A percentile compares a stretch with the other conserved stretches of the same genome.
These are phyloP conservation scores for Drosophila pectinifera DNA, from an alignment of 1,140 invertebrate species.

Conservation along the genomic window DNA sequence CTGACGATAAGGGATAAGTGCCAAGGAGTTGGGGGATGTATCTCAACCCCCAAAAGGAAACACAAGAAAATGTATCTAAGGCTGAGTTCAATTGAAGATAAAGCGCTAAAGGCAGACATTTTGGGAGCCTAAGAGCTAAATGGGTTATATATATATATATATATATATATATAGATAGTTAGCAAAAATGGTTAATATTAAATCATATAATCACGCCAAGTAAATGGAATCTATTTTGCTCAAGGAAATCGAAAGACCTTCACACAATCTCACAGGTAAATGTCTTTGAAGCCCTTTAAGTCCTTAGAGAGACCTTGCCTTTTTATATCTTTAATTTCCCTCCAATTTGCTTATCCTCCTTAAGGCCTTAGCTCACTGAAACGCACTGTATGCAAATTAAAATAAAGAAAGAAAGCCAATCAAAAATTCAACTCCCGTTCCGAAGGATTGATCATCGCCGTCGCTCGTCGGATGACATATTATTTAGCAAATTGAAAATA, in stretches of 20 bases:
- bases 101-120: too few species aligned
- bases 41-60: slow-evolving; percentile 1
- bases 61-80: neutral
- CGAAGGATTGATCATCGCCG: slow-evolving; percentile 73
- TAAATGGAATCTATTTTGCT: too few species aligned
- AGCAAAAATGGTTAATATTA: too few species aligned
- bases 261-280: too few species aligned
- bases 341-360: neutral
- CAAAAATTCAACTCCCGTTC: slow-evolving; percentile 78
- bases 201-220: too few species aligned
- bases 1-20: slow-evolving; percentile 12
- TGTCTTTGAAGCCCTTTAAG: neutral
- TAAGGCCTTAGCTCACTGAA: slow-evolving; percentile 5
- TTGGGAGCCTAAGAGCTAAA: too few species aligned
- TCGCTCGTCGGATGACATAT: slow-evolving; percentile 73
- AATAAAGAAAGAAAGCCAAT: slow-evolving; percentile 63
- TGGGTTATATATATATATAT: too few species aligned
- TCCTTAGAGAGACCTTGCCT: too few species aligned
- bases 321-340: neutral
- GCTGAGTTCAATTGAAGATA: slow-evolving; percentile 16
- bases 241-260: neutral
- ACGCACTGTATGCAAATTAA: slow-evolving; percentile 60
- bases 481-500: slow-evolving; percentile 78
- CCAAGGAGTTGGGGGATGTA: neutral
- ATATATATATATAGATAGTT: too few species aligned